Evolutionary conservation across 1,140 invertebrate species (phyloP), one percentile per base, ranked within the genome.

Genomic region (Pseudachorutes palmiensis): DNA sequence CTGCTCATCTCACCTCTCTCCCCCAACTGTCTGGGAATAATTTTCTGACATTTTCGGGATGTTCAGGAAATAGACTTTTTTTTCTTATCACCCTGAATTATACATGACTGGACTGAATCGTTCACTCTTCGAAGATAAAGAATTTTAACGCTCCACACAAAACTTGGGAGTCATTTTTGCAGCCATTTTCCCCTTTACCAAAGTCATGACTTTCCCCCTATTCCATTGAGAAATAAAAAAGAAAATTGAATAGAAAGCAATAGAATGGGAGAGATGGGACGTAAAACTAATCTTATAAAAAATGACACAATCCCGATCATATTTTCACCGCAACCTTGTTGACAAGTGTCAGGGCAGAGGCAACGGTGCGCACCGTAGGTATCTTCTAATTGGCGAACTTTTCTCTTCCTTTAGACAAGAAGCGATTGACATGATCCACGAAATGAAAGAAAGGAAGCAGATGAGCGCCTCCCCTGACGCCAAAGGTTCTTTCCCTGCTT

Each of bases 401-500:
- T 33, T 64, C 67, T 70, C 62, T 48, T 69, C 66, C 76, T 79
- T 30, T 76, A 89, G 88, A 75, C 84, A 89, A 81, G 88, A 91
- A 81, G 89, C 89, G 26, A 84, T 89, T 59, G 88, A 89, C 65
- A 89, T 90, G 87, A 78, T 91, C 12, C 88, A 85, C 77, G 88
- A 90, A 77, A 80, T 91, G 69, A 88, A 88, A 3, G 84, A 86
- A 12, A 81, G 87, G 36, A 86, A 89, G 72, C 81, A 75, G 70
- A 70, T 69, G 69, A 73, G 74, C 64, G 67, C 68, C 59, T 72
- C 70, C 19, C 32, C n/a, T 66, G 70, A 60, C 57, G 66, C 26
- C 57, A 59, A 68, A 55, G 49, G 70, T 70, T 55, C 74, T 69
- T n/a, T 74, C 57, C 59, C 72, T 67, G 36, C 72, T 66, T 59